Evolutionary conservation across 2,888 invertebrate species (phyloP).

Genomic region (Eristalis arbustorum): DNA sequence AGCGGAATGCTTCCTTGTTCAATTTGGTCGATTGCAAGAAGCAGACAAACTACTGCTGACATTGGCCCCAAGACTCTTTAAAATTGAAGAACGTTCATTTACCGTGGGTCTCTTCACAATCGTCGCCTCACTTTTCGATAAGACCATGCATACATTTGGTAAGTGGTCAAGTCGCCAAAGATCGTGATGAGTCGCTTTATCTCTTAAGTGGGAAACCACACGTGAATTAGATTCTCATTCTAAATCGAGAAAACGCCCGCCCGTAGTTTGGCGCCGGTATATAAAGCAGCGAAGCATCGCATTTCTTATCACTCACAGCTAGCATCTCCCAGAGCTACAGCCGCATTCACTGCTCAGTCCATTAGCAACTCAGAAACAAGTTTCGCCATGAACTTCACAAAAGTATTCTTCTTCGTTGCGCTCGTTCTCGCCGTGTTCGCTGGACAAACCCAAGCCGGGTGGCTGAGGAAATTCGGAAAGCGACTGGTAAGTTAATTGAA

Average conservation of each 20-base stretch:
- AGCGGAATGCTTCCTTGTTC: slow-evolving; percentile 26
- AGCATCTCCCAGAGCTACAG: neutral
- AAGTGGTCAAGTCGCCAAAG: too few relatives aligned
- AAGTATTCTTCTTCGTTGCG: slow-evolving; percentile 12
- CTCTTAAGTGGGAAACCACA: too few relatives aligned
- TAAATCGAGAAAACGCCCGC: neutral
- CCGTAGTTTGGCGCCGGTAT: neutral
- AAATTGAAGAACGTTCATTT: neutral
- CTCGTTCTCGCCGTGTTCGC: slow-evolving; percentile 28
- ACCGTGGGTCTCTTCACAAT: too few relatives aligned
- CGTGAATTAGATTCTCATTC: too few relatives aligned
- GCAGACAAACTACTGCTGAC: slow-evolving; percentile 34
- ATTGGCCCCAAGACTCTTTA: neutral
- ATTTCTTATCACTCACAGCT: neutral
- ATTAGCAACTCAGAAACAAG: neutral
- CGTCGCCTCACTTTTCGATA: too few relatives aligned
- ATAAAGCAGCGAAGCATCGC: neutral
- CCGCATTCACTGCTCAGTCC: neutral
- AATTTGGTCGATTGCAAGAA: slow-evolving; percentile 11
- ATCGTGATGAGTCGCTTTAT: too few relatives aligned
- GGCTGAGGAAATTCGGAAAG: slow-evolving; percentile 52
- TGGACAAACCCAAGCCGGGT: slow-evolving; percentile 49
- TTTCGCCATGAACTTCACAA: slow-evolving; percentile 41
- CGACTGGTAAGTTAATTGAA: slow-evolving; percentile 30
- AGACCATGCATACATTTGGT: too few relatives aligned